Evolutionary conservation across 2,113 vertebrate genomes (phyloP).

Genomic region (Forbesichthys papilliferus): DNA sequence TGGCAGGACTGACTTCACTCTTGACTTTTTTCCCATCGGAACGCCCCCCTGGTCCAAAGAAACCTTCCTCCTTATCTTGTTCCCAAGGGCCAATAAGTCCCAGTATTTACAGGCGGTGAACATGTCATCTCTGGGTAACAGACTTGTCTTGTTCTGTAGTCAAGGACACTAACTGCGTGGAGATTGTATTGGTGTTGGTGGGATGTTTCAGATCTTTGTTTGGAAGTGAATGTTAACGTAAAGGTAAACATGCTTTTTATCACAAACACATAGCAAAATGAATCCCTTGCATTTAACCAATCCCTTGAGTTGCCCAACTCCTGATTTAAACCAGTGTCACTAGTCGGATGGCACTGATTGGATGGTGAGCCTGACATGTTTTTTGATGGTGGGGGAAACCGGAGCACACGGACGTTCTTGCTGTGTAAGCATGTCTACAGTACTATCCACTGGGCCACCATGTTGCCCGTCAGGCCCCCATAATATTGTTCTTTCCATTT

Average conservation of each 20-base stretch:
- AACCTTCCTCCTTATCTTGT: slow-evolving; percentile 14
- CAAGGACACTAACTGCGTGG: not conserved
- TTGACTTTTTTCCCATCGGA: slow-evolving; percentile 26
- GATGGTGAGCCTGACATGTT: too few species aligned
- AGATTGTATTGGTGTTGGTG: not conserved
- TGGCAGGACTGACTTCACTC: slow-evolving; percentile 40
- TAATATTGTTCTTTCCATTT: not conserved
- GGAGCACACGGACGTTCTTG: too few species aligned
- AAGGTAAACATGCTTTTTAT: too few species aligned
- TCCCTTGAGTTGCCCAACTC: too few species aligned
- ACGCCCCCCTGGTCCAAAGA: slow-evolving; percentile 4
- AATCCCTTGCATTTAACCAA: too few species aligned
- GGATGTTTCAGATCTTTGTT: not conserved
- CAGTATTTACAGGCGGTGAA: not conserved
- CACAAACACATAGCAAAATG: too few species aligned
- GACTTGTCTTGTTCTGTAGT: not conserved
- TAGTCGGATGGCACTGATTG: too few species aligned
- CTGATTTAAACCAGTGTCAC: too few species aligned
- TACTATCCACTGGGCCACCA: too few species aligned
- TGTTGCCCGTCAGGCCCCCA: too few species aligned
- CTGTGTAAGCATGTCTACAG: too few species aligned
- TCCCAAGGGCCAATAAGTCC: not conserved
- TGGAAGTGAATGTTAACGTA: not conserved
- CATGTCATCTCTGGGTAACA: not conserved
- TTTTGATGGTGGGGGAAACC: too few species aligned